phyloP scores from a whole-genome alignment of 2,113 vertebrate species.

The Pogonocichla stellata region DNA sequence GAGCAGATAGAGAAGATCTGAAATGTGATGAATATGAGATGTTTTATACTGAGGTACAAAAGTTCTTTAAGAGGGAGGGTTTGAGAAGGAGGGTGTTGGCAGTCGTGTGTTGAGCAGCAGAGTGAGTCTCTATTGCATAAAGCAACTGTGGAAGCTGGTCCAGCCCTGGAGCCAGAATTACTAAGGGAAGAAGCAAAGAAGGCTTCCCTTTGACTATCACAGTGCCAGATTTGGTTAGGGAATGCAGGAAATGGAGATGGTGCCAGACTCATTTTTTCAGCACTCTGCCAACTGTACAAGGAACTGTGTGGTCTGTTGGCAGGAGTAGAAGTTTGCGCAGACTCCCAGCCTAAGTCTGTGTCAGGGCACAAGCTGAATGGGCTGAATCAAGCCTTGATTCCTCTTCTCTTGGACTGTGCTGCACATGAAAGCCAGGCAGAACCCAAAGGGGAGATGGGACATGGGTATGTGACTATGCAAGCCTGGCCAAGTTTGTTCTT shows the following conservation, averaged over 20 bases:
- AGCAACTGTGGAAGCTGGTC: background rate
- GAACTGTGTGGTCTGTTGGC: background rate
- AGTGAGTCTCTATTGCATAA: background rate
- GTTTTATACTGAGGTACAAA: background rate
- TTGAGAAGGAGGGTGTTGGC: background rate
- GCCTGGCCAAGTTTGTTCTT: background rate
- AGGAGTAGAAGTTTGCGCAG: background rate
- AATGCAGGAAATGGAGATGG: conserved; percentile 13
- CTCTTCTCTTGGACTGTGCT: background rate
- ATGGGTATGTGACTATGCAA: background rate
- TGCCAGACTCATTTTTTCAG: background rate
- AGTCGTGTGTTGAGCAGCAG: background rate
- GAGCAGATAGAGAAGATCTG: background rate
- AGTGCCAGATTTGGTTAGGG: conserved; percentile 7
- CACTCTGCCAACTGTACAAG: background rate
- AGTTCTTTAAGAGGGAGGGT: background rate
- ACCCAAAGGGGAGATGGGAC: background rate
- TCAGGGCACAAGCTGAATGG: background rate
- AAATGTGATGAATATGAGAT: background rate
- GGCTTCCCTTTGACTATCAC: background rate
- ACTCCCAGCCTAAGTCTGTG: background rate
- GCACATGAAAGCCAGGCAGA: background rate
- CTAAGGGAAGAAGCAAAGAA: background rate
- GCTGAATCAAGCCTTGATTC: background rate
- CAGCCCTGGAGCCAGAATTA: background rate